Evolutionary conservation across 2,888 invertebrate genomes (phyloP).

Genomic region (Helobdella robusta): DNA sequence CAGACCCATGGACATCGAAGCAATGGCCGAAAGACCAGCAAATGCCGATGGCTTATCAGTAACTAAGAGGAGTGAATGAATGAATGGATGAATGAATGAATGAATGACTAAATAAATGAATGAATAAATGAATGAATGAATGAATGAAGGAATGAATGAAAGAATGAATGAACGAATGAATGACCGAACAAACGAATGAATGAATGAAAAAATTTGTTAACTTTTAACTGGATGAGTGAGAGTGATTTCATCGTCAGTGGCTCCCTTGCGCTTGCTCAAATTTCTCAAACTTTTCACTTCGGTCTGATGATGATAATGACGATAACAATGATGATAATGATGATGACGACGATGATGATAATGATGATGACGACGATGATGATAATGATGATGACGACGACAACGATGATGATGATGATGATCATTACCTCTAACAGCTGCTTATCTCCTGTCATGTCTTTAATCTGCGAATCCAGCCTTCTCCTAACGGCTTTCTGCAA

Average conservation of each 20-base stretch:
- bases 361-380: slow-evolving; percentile 14
- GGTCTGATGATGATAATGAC: too few relatives aligned
- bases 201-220: too few relatives aligned
- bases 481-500: neutral
- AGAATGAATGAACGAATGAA: too few relatives aligned
- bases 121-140: too few relatives aligned
- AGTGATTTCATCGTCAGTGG: too few relatives aligned
- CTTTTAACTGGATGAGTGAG: too few relatives aligned
- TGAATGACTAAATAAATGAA: too few relatives aligned
- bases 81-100: too few relatives aligned
- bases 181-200: too few relatives aligned
- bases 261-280: too few relatives aligned
- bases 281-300: too few relatives aligned
- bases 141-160: neutral
- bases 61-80: too few relatives aligned
- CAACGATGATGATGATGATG: slow-evolving; percentile 14
- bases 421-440: slow-evolving; percentile 1
- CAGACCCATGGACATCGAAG: neutral
- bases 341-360: neutral
- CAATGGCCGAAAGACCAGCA: neutral
- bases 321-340: neutral
- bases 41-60: neutral
- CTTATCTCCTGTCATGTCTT: neutral
- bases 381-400: slow-evolving; percentile 18
- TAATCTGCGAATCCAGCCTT: neutral